Evolutionary conservation across 2,113 vertebrate species (phyloP), one percentile per base, ranked within the genome.

Genomic region (Nothoprocta perdicaria): DNA sequence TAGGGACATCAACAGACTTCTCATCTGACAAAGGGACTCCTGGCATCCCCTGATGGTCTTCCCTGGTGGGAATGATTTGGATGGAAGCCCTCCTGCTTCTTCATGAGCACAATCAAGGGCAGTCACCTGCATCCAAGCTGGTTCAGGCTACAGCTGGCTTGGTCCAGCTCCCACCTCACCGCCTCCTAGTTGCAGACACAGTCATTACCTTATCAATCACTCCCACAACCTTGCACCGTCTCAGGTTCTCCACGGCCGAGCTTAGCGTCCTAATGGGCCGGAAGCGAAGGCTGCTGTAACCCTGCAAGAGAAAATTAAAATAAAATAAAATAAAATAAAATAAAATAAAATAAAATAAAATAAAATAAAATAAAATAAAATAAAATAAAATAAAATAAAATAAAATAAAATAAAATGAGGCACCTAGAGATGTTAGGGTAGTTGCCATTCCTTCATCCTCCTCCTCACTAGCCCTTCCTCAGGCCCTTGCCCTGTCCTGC

Each of bases 231-330:
- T 98, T 98, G 90, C 98, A 99, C 89, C 97, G 97, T 79, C 98
- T 98, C 91, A 99, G 97, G 94, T 99, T 98, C 95, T 99, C 99
- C 95, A 99, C 98, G 2, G 99, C 98, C 0, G 99, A 98, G 92
- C 98, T 99, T 93, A 99, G 97, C 0, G 98, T 98, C 98, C 99
- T 98, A 95, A 99, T 98, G 1, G 99, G 99, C 73, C 99, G 98
- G 88, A 99, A 99, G 88, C 99, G 97, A 94, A 99, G 97, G 95
- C 99, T 99, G 97, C 99, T 99, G 97, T 99, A 99, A 73, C 99
- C 99, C 99, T 99, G 96, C 7, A 48, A 52, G 77, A 48, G 48
- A 48, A 46, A 46, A 46, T 13, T 38, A 43, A 43, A 43, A 43
- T 43, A 43, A 43, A 43, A 43, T 43, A 43, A 21, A 48, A 48